Base-by-base conservation (phyloP, 2,113 vertebrate genomes). In the Ceyx melanurus region DNA sequence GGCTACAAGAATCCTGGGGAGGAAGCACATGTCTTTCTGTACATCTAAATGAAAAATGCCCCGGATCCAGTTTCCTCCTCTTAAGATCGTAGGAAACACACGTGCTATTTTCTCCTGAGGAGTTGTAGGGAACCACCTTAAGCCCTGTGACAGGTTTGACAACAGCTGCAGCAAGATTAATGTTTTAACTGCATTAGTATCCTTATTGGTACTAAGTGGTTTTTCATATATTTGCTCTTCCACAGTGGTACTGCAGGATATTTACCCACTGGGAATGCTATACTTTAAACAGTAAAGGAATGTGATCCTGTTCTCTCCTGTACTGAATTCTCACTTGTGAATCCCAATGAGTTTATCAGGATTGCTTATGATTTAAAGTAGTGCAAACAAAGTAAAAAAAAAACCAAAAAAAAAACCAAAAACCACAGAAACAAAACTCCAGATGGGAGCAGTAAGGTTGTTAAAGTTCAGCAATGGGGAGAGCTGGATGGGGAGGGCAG, bases 121-220 rank as follows among this genome's bases (percentile, higher is more conserved):
- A 76, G 84, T 8, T 71, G 14, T 0, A 29, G 21, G 56, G 82
- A 95, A 71, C 91, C 60, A 92, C 95, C 95, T 96, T 96, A 96
- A 96, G 18, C 50, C 56, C 48, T 42, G 2, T 53, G 61, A 72
- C 82, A 83, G 65, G 40, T 89, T n/a, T 89, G 91, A 94, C 85
- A 91, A 92, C 94, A 96, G 95, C 92, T 96, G 95, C 91, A 83
- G 85, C 23, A 95, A 91, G 94, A 96, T 94, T 86, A 92, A 95
- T 89, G 84, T 26, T 75, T 90, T 78, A 93, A 93, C 89, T 94
- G 2, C 72, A 83, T 93, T 96, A 93, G 65, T 65, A 83, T 78
- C 87, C 42, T 88, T 86, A 91, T 72, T 91, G 89, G 91, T 94
- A 85, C 78, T 94, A 92, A 96, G 92, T 91, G 88, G 43, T 91